Evolutionary conservation across 2,797 vertebrate species (phyloP).

Genomic region (Lagocephalus sceleratus): DNA sequence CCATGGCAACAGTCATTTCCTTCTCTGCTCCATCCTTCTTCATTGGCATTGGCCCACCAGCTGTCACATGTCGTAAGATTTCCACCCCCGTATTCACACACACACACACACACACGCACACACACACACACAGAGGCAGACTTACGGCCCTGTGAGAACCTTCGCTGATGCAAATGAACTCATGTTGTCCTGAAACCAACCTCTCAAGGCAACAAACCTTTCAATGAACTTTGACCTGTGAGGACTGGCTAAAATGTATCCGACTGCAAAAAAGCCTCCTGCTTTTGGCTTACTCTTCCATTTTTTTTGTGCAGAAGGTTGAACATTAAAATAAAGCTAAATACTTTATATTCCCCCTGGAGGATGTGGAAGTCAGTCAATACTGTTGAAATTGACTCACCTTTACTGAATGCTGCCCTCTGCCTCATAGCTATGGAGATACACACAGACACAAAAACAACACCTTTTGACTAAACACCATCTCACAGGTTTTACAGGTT

Average conservation of each 20-base stretch:
- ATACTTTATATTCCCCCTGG: too few relatives aligned
- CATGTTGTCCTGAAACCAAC: not conserved
- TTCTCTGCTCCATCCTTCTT: conserved; percentile 68
- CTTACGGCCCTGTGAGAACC: conserved; percentile 6
- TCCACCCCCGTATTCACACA: conserved; percentile 57
- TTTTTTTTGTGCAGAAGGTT: too few relatives aligned
- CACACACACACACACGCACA: conserved; percentile 23
- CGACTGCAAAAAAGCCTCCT: too few relatives aligned
- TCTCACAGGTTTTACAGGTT: not conserved
- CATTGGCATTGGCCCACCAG: conserved; percentile 73
- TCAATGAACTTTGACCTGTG: too few relatives aligned
- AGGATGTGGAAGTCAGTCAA: conserved; percentile 3
- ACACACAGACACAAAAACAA: not conserved
- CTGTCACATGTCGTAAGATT: conserved; percentile 80
- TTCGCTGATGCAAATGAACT: not conserved
- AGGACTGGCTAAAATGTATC: too few relatives aligned
- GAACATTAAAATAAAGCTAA: too few relatives aligned
- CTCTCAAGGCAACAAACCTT: too few relatives aligned
- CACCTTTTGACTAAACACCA: not conserved
- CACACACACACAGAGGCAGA: conserved; percentile 12
- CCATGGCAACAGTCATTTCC: conserved; percentile 60
- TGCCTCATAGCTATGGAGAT: conserved; percentile 7
- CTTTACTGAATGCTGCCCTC: conserved; percentile 12
- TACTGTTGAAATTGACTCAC: conserved; percentile 34
- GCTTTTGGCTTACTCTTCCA: too few relatives aligned